These are phyloP conservation scores for Lissocephala sabroskyi DNA, from an alignment of 2,888 invertebrate species.

Conservation along the genomic window DNA sequence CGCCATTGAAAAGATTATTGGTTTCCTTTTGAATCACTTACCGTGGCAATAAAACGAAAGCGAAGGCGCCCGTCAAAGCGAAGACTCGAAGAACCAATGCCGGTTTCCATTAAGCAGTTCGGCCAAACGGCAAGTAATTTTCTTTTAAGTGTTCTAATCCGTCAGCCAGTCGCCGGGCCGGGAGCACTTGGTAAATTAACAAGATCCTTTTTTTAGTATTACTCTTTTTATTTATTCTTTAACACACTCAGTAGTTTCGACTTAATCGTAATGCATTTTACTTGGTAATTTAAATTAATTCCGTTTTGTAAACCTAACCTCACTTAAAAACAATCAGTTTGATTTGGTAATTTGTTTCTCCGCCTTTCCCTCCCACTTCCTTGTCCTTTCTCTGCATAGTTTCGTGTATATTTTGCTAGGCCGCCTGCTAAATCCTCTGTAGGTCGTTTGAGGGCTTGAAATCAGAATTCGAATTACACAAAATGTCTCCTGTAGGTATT, in stretches of 20 bases:
- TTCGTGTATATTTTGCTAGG: too few species aligned
- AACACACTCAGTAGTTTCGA: slow-evolving; percentile 63
- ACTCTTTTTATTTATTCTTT: slow-evolving; percentile 56
- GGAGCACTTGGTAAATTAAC: too few species aligned
- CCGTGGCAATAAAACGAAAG: too few species aligned
- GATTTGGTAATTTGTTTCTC: slow-evolving; percentile 39
- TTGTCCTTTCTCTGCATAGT: too few species aligned
- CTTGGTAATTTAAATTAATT: slow-evolving; percentile 29
- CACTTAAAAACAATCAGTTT: slow-evolving; percentile 60
- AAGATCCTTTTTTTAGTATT: slow-evolving; percentile 15
- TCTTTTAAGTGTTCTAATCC: slow-evolving; percentile 20
- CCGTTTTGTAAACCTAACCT: slow-evolving; percentile 41
- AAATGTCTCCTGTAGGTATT: slow-evolving; percentile 8
- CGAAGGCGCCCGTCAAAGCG: too few species aligned
- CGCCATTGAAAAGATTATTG: too few species aligned
- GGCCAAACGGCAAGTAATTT: slow-evolving; percentile 8
- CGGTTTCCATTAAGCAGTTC: slow-evolving; percentile 16
- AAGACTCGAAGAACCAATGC: too few species aligned
- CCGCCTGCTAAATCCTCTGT: too few species aligned
- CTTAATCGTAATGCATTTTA: slow-evolving; percentile 44
- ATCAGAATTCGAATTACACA: neutral
- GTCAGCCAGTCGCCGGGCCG: slow-evolving; percentile 5
- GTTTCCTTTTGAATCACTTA: too few species aligned
- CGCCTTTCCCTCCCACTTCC: neutral
- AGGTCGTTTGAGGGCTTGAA: neutral